These are phyloP conservation scores for Benitochromis conjunctus DNA, from an alignment of 2,113 vertebrate species.

Conservation along the genomic window DNA sequence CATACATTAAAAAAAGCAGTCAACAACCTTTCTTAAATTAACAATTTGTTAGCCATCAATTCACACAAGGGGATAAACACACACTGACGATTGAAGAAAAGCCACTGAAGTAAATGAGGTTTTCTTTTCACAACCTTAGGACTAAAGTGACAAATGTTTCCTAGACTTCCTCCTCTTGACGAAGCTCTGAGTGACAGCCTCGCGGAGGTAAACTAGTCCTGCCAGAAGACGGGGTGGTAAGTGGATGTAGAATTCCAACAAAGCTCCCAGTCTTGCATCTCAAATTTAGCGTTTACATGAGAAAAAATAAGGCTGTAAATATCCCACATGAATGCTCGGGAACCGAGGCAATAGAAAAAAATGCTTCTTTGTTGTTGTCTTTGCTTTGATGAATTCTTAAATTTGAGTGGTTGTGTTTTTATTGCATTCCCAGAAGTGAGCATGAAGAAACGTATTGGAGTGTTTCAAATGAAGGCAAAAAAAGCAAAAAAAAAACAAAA, in stretches of 20 bases:
- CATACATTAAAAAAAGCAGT: not conserved
- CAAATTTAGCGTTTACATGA: conserved; percentile 63
- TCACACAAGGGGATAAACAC: conserved; percentile 38
- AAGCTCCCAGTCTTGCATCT: conserved; percentile 43
- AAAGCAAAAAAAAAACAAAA: not conserved
- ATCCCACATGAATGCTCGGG: conserved; percentile 63
- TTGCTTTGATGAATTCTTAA: conserved; percentile 43
- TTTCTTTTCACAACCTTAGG: conserved; percentile 57
- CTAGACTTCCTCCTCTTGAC: conserved; percentile 31
- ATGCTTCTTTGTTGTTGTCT: not conserved
- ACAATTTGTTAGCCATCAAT: conserved; percentile 19
- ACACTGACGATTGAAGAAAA: not conserved
- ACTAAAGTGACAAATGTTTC: conserved; percentile 44
- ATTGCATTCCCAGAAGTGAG: conserved; percentile 15
- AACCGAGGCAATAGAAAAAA: conserved; percentile 12
- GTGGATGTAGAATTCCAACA: conserved; percentile 69
- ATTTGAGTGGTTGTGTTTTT: conserved; percentile 12
- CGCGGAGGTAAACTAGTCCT: not conserved
- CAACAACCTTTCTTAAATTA: not conserved
- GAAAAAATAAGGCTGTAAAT: conserved; percentile 59
- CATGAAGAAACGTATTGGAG: not conserved
- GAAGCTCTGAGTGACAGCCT: conserved; percentile 20
- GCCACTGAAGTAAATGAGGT: conserved; percentile 57
- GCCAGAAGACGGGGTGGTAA: conserved; percentile 28
- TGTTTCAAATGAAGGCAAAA: conserved; percentile 23